These are phyloP conservation scores for Corbicula japonica DNA, from an alignment of 2,888 invertebrate species.

Conservation along the genomic window DNA sequence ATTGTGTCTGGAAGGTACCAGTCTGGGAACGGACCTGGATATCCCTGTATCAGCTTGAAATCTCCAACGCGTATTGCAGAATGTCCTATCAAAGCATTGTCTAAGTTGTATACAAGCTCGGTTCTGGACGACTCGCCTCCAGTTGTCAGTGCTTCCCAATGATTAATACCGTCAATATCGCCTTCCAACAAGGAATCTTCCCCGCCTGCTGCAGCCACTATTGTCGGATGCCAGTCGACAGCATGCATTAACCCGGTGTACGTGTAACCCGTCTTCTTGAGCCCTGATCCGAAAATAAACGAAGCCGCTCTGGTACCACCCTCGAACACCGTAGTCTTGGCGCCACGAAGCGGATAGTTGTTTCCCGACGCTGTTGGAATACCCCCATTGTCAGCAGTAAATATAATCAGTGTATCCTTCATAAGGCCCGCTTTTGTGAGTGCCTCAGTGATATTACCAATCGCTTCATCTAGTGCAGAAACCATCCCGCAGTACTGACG, in stretches of 20 bases:
- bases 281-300: conserved; percentile 84
- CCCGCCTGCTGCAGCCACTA: conserved; percentile 85
- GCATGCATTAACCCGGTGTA: conserved; percentile 86
- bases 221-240: conserved; percentile 87
- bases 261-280: conserved; percentile 74
- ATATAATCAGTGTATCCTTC: conserved; percentile 89
- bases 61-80: conserved; percentile 79
- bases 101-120: conserved; percentile 75
- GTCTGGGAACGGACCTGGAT: conserved; percentile 80
- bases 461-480: conserved; percentile 93
- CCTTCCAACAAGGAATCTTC: conserved; percentile 16
- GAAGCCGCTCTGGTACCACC: conserved; percentile 89
- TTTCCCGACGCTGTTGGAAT: conserved; percentile 83
- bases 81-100: conserved; percentile 45
- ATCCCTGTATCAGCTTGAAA: conserved; percentile 86
- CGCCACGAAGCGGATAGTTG: conserved; percentile 87
- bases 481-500: conserved; percentile 88
- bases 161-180: conserved; percentile 70
- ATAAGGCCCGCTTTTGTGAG: conserved; percentile 90
- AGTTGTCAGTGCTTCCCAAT: conserved; percentile 64
- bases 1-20: conserved; percentile 76
- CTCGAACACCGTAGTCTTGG: conserved; percentile 95
- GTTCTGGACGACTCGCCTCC: conserved; percentile 56
- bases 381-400: conserved; percentile 83
- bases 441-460: conserved; percentile 91